These are phyloP conservation scores for Dasyprocta punctata DNA, from an alignment of 2,113 vertebrate genomes.

Conservation along the genomic window DNA sequence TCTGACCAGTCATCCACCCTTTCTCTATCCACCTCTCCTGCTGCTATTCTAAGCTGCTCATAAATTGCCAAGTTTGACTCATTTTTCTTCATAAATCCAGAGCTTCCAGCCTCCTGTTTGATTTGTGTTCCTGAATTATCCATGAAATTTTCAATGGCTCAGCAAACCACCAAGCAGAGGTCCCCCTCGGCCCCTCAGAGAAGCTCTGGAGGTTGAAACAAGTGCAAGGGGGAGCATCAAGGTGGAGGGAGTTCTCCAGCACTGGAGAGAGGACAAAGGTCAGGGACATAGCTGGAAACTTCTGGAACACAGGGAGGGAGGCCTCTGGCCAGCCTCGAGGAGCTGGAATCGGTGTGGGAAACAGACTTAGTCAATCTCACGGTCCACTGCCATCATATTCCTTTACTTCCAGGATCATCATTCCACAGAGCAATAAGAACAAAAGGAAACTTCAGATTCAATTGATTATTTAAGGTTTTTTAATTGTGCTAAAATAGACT, in stretches of 20 bases:
- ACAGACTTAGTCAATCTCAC: neutral
- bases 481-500: neutral
- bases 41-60: slow-evolving; percentile 53
- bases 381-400: neutral
- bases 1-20: neutral
- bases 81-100: slow-evolving; percentile 77
- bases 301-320: neutral
- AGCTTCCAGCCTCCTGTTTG: slow-evolving; percentile 71
- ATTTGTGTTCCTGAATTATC: slow-evolving; percentile 79
- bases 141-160: slow-evolving; percentile 76
- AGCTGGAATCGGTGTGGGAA: neutral
- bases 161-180: slow-evolving; percentile 10
- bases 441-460: neutral
- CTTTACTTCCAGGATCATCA: neutral
- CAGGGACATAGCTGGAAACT: neutral
- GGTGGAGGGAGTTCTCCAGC: neutral
- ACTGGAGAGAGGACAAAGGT: neutral
- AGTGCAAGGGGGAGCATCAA: neutral
- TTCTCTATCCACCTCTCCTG: neutral
- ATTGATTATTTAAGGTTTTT: neutral
- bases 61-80: slow-evolving; percentile 68
- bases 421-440: neutral
- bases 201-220: neutral
- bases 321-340: neutral
- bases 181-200: neutral